phyloP scores from a whole-genome alignment of 64 coral and sea anemone genomes.

The Catalaphyllia jardinei region DNA sequence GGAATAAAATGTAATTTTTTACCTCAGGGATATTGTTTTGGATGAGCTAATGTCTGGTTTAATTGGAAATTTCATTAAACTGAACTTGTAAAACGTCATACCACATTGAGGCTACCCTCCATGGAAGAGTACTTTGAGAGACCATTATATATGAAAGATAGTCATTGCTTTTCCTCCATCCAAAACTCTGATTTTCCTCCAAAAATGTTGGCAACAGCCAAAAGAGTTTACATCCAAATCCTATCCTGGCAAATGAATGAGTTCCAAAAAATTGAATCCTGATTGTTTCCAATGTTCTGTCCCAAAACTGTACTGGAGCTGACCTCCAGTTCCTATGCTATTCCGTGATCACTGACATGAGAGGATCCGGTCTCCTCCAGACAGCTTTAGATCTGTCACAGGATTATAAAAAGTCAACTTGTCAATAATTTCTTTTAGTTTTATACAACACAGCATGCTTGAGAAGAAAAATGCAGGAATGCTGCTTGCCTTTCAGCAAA shows the following conservation, averaged over 20 bases:
- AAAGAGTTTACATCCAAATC: constrained; percentile 53
- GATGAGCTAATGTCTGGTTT: not conserved
- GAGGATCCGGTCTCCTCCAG: constrained; percentile 41
- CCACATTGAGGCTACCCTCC: constrained; percentile 30
- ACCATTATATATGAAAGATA: constrained; percentile 35
- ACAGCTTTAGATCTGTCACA: constrained; percentile 48
- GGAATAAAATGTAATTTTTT: not conserved
- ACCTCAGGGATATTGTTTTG: not conserved
- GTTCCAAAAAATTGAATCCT: constrained; percentile 43
- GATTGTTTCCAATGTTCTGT: constrained; percentile 44
- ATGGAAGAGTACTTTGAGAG: constrained; percentile 21
- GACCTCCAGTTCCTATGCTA: constrained; percentile 48
- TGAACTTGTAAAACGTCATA: constrained; percentile 14
- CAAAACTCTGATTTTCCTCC: constrained; percentile 47
- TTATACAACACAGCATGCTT: not conserved
- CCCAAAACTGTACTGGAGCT: constrained; percentile 45
- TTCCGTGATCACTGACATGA: constrained; percentile 50
- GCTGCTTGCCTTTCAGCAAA: not conserved
- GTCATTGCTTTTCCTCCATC: constrained; percentile 40
- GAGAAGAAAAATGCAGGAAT: not conserved
- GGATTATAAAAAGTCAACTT: constrained; percentile 51
- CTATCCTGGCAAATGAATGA: constrained; percentile 9
- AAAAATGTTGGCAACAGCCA: constrained; percentile 42
- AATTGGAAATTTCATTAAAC: constrained; percentile 23
- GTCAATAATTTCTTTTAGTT: constrained; percentile 14